phyloP scores from a whole-genome alignment of 2,797 vertebrate species.

The Synaphobranchus kaupii region DNA sequence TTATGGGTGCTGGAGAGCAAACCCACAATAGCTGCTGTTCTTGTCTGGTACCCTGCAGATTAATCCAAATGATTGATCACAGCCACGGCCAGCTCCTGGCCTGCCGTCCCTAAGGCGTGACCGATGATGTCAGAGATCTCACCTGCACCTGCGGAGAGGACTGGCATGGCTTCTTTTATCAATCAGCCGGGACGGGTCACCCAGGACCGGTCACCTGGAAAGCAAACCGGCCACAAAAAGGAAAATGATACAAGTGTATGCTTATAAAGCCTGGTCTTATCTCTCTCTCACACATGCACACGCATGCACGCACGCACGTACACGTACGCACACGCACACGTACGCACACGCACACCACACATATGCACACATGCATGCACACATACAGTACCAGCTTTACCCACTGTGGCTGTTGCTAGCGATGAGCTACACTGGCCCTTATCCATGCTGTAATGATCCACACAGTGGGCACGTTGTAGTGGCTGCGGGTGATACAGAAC shows the following conservation, averaged over 20 bases:
- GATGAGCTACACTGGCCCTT: neutral
- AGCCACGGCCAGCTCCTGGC: neutral
- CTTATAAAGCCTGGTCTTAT: neutral
- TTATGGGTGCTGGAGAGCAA: neutral
- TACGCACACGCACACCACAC: conserved; percentile 41
- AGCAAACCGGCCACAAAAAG: neutral
- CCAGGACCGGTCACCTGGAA: neutral
- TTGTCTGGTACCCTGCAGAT: neutral
- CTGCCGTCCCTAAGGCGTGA: neutral
- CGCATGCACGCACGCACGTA: neutral
- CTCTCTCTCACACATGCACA: neutral
- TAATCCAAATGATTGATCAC: neutral
- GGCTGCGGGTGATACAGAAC: neutral
- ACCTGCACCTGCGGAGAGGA: conserved; percentile 80
- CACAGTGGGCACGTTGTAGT: neutral
- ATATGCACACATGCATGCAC: neutral
- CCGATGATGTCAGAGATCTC: conserved; percentile 30
- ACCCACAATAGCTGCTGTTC: neutral
- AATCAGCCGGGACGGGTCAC: neutral
- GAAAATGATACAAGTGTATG: neutral
- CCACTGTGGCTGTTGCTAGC: neutral
- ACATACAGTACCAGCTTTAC: neutral
- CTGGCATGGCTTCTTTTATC: conserved; percentile 70
- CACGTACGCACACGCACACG: neutral
- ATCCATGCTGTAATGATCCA: neutral